These are phyloP conservation scores for Vespertilio murinus DNA, from an alignment of 2,797 vertebrate genomes.

Conservation along the genomic window DNA sequence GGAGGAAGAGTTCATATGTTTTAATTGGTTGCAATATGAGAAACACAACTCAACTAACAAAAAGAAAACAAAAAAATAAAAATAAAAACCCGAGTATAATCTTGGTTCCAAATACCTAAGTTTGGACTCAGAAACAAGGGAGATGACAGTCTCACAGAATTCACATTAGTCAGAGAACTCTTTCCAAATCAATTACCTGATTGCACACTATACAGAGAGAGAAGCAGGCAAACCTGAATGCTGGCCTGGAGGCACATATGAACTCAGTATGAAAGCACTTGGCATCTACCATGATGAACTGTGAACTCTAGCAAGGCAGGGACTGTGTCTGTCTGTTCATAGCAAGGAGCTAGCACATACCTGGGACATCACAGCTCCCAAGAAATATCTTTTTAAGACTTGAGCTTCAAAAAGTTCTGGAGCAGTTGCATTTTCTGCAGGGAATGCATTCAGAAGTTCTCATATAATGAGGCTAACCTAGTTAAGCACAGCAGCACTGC, in stretches of 20 bases:
- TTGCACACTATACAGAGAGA: background rate
- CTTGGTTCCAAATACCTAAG: background rate
- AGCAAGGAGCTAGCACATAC: background rate
- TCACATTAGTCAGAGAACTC: background rate
- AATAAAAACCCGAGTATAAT: background rate
- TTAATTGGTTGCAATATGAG: background rate
- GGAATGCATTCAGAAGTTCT: background rate
- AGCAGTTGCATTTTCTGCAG: background rate
- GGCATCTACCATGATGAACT: background rate
- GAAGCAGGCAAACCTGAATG: background rate
- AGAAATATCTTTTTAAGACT: background rate
- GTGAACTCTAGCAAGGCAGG: background rate
- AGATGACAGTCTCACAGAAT: background rate
- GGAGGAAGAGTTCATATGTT: background rate
- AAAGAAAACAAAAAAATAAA: background rate
- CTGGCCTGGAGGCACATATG: background rate
- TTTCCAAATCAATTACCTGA: background rate
- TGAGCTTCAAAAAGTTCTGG: background rate
- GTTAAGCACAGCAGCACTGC: background rate
- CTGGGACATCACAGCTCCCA: background rate
- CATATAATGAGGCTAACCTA: too few relatives aligned
- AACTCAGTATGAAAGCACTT: background rate
- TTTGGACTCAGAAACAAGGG: background rate
- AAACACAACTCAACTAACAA: background rate
- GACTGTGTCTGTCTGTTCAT: background rate